Evolutionary conservation across 1,140 invertebrate species (phyloP).

Genomic region (Aphelinus atriplicis): DNA sequence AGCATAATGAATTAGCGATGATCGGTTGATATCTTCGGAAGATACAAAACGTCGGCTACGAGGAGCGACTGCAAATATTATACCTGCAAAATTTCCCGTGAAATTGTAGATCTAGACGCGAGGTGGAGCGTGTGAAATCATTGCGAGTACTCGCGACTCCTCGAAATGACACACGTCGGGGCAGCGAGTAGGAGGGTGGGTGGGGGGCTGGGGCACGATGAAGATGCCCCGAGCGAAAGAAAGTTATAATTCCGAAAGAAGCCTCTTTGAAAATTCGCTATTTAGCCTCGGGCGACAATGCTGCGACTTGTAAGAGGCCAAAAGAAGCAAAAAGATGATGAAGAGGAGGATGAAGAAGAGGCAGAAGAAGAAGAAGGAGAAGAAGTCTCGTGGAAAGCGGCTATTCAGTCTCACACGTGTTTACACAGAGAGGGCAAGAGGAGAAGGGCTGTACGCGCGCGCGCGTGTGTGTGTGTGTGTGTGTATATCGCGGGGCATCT

Average conservation of each 20-base stretch:
- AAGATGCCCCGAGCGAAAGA: not conserved
- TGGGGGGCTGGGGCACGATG: too few species aligned
- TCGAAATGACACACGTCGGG: too few species aligned
- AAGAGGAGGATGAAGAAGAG: not conserved
- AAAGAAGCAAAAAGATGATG: conserved; percentile 16
- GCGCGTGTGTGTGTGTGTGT: conserved; percentile 6
- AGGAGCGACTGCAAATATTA: too few species aligned
- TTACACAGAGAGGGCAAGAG: conserved; percentile 30
- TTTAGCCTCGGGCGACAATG: conserved; percentile 9
- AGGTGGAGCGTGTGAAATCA: too few species aligned
- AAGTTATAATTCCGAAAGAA: conserved; percentile 19
- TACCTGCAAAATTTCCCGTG: too few species aligned
- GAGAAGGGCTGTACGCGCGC: conserved; percentile 40
- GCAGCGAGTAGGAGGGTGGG: too few species aligned
- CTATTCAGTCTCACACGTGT: conserved; percentile 37
- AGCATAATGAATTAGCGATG: too few species aligned
- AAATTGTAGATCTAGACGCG: too few species aligned
- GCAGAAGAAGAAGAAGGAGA: too few species aligned
- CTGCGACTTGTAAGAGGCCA: not conserved
- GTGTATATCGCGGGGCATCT: conserved; percentile 31
- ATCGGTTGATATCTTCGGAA: too few species aligned
- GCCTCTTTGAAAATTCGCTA: conserved; percentile 13
- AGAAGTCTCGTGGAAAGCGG: conserved; percentile 31
- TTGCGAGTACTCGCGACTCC: too few species aligned
- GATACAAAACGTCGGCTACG: too few species aligned